These are phyloP conservation scores for Meganola albula DNA, from an alignment of 2,888 invertebrate genomes.

Conservation along the genomic window DNA sequence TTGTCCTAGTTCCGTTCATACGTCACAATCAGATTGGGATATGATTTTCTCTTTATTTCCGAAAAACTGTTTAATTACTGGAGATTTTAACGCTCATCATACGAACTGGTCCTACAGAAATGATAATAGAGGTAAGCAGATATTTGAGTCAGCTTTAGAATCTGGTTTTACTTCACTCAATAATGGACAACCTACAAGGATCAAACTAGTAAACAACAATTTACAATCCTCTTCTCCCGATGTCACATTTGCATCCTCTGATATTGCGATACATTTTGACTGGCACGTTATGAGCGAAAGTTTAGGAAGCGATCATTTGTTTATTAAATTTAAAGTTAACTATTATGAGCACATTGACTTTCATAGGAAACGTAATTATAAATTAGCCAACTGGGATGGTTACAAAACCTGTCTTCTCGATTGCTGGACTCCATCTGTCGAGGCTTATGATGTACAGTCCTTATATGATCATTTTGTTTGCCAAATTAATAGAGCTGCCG, in stretches of 20 bases:
- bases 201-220: background rate
- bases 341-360: too few species aligned
- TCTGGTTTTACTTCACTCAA: background rate
- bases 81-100: background rate
- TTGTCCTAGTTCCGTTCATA: background rate
- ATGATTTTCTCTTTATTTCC: background rate
- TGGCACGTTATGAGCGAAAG: too few species aligned
- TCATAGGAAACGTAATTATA: too few species aligned
- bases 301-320: too few species aligned
- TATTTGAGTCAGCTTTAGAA: background rate
- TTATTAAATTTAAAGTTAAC: too few species aligned
- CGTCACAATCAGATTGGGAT: background rate
- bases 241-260: background rate
- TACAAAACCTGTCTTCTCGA: too few species aligned
- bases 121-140: background rate
- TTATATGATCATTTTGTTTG: constrained; percentile 7
- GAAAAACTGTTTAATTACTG: background rate
- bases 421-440: too few species aligned
- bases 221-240: background rate
- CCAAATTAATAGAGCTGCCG: constrained; percentile 8
- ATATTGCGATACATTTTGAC: too few species aligned
- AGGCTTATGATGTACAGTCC: too few species aligned
- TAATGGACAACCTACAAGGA: background rate
- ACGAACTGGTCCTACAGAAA: background rate
- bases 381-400: too few species aligned